phyloP scores from a whole-genome alignment of 2,797 vertebrate species.

The Sebastolobus altivelis region DNA sequence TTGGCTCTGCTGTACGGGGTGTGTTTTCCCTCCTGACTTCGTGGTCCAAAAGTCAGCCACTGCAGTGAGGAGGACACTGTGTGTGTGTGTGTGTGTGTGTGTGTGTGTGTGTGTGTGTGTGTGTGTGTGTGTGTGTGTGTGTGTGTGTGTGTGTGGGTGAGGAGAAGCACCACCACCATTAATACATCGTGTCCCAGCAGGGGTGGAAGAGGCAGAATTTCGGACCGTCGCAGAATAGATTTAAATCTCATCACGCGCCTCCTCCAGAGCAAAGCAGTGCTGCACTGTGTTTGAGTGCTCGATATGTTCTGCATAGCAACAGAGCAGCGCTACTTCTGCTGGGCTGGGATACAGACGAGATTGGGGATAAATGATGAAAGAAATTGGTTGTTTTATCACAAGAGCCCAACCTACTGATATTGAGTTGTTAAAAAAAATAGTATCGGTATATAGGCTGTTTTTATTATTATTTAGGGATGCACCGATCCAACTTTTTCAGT shows the following conservation, averaged over 20 bases:
- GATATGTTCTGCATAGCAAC: slow-evolving; percentile 81
- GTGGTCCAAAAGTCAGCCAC: slow-evolving; percentile 63
- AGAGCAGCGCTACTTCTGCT: slow-evolving; percentile 62
- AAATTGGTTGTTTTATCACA: neutral
- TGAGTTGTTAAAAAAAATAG: no score
- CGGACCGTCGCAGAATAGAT: slow-evolving; percentile 84
- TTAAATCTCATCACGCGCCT: slow-evolving; percentile 87
- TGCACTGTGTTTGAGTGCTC: slow-evolving; percentile 68
- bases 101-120: slow-evolving; percentile 55
- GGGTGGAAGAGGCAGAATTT: slow-evolving; percentile 76
- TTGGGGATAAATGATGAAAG: slow-evolving; percentile 8
- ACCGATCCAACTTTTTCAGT: no score
- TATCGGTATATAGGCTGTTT: neutral
- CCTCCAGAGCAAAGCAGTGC: slow-evolving; percentile 73
- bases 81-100: slow-evolving; percentile 18
- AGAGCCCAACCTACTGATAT: neutral
- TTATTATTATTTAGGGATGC: no score
- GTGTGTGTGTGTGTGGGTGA: slow-evolving; percentile 60
- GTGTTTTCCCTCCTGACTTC: slow-evolving; percentile 56
- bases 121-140: slow-evolving; percentile 15
- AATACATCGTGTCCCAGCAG: slow-evolving; percentile 77
- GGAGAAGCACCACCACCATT: slow-evolving; percentile 63
- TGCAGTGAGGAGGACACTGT: slow-evolving; percentile 65
- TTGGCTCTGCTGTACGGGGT: slow-evolving; percentile 33
- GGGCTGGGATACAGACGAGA: slow-evolving; percentile 29